Percentiles rank a stretch among this genome's conserved stretches.
These are phyloP conservation scores for Tauraco hartlaubi DNA, from an alignment of 2,797 vertebrate genomes.

Conservation along the genomic window DNA sequence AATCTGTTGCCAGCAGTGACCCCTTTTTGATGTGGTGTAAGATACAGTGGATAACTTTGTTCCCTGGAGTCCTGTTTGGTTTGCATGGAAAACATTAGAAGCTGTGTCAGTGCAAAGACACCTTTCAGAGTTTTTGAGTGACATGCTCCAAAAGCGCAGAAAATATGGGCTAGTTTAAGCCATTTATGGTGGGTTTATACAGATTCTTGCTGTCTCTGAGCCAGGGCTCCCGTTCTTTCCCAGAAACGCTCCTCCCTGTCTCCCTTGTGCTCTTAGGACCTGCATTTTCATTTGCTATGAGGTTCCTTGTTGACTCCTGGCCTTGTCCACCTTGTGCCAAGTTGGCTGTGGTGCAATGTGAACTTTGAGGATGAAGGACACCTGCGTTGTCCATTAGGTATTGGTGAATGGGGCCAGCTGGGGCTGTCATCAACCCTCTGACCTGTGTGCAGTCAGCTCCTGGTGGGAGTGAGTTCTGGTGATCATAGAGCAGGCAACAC, in stretches of 20 bases:
- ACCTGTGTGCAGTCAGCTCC: not conserved
- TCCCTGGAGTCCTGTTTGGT: fast-evolving
- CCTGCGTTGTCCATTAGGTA: not conserved
- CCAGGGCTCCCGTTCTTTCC: not conserved
- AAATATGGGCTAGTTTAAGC: not conserved
- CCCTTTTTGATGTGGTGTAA: not conserved
- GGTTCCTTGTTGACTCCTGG: not conserved
- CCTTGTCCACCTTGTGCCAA: not conserved
- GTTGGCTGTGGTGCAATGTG: not conserved
- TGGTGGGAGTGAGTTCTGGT: not conserved
- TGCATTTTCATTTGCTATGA: not conserved
- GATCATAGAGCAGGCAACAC: not conserved
- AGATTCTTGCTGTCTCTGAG: not conserved
- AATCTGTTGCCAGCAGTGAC: not conserved
- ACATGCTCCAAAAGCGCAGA: not conserved
- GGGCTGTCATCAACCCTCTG: not conserved
- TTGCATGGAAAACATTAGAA: not conserved
- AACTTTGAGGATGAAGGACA: not conserved
- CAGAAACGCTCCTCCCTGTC: not conserved
- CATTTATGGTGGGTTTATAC: not conserved
- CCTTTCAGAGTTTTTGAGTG: not conserved
- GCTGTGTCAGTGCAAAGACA: not conserved
- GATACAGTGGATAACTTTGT: not conserved
- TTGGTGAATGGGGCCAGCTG: not conserved
- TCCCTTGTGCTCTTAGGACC: not conserved